Evolutionary conservation across 2,113 vertebrate genomes (phyloP).

Genomic region (Diglossa brunneiventris): DNA sequence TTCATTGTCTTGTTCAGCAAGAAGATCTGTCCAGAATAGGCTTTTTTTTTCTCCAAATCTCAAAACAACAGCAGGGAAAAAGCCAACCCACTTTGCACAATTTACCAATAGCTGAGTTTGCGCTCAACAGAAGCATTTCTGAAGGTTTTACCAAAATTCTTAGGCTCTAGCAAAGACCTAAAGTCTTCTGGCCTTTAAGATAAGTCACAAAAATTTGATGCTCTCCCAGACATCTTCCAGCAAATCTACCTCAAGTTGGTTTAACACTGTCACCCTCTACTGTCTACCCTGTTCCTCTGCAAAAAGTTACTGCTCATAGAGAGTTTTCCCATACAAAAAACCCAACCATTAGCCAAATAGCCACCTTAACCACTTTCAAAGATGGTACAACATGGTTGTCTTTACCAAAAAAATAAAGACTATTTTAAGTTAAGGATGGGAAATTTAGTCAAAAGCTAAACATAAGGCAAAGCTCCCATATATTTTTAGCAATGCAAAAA

Average conservation of each 20-base stretch:
- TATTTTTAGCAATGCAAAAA: not conserved
- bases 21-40: not conserved
- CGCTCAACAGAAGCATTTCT: not conserved
- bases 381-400: rapidly evolving
- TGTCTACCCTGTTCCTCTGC: not conserved
- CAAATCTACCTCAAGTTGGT: not conserved
- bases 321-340: not conserved
- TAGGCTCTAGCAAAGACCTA: not conserved
- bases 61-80: not conserved
- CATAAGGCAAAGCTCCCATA: not conserved
- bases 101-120: not conserved
- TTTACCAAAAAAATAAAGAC: not conserved
- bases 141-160: not conserved
- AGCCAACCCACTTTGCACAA: rapidly evolving
- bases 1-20: not conserved
- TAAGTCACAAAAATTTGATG: not conserved
- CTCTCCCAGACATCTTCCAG: not conserved
- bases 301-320: not conserved
- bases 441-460: not conserved
- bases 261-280: not conserved
- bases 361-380: not conserved
- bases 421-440: not conserved
- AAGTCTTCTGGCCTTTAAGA: not conserved
- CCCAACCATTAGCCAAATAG: not conserved
- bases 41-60: not conserved